Conservation (phyloP, 2,888 invertebrate species). For the Schizaphis graminum region DNA sequence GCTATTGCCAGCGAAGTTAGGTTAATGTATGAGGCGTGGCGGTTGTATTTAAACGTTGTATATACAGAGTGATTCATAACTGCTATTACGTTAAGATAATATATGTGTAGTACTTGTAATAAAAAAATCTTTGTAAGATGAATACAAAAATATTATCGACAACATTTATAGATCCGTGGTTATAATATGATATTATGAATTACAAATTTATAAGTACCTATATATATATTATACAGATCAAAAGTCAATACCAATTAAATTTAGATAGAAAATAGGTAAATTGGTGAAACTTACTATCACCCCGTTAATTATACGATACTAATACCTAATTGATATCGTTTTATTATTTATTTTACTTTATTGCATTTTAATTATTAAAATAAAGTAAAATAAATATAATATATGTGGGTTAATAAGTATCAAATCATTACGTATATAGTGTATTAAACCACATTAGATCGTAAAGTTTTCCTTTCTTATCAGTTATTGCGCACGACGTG, state of each 20-base stretch:
- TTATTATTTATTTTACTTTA: no score
- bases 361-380: neutral
- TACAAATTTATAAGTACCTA: neutral
- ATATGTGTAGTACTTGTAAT: neutral
- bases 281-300: neutral
- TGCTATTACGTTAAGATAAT: neutral
- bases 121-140: neutral
- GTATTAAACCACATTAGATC: neutral
- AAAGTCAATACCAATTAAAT: neutral
- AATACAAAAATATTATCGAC: neutral
- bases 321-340: no score
- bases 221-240: neutral
- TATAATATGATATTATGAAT: neutral
- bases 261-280: neutral
- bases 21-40: conserved; percentile 44
- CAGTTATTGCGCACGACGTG: conserved; percentile 20
- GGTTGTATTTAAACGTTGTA: conserved; percentile 42
- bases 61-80: conserved; percentile 40
- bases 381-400: neutral
- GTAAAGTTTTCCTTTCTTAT: conserved; percentile 52
- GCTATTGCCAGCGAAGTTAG: conserved; percentile 17
- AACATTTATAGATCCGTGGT: neutral
- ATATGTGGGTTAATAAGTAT: conserved; percentile 42
- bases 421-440: neutral
- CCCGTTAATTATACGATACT: neutral